Evolutionary conservation across 2,113 vertebrate genomes (phyloP).

Genomic region (Zootoca vivipara): DNA sequence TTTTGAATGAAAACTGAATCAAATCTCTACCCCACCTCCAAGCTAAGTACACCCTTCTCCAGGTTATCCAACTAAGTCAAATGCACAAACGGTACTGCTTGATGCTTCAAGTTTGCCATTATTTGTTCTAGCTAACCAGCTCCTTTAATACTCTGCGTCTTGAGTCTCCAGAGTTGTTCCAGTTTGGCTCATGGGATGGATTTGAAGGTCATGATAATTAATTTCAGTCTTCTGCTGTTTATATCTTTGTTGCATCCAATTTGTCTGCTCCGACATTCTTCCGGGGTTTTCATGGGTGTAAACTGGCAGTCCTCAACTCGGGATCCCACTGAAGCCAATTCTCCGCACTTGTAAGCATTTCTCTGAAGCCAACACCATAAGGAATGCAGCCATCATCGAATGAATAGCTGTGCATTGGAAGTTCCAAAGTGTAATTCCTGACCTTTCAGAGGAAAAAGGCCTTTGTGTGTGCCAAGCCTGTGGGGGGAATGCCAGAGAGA

Average conservation of each 20-base stretch:
- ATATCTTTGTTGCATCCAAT: conserved; percentile 14
- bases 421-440: neutral
- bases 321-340: conserved; percentile 4
- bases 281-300: neutral
- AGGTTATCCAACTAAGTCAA: no score
- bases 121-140: neutral
- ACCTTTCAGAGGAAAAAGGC: neutral
- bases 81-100: conserved; percentile 16
- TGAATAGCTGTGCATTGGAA: neutral
- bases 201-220: conserved; percentile 19
- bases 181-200: neutral
- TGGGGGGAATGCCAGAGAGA: neutral
- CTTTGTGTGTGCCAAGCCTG: conserved; percentile 7
- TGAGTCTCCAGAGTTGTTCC: neutral
- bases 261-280: neutral
- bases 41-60: no score
- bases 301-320: neutral
- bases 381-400: neutral
- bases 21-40: no score
- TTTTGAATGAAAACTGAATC: no score
- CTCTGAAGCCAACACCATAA: conserved; percentile 23
- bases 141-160: neutral
- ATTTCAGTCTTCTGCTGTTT: neutral
- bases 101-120: neutral
- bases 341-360: conserved; percentile 6